phyloP scores from a whole-genome alignment of 2,797 vertebrate genomes.

The Arnoldichthys spilopterus region DNA sequence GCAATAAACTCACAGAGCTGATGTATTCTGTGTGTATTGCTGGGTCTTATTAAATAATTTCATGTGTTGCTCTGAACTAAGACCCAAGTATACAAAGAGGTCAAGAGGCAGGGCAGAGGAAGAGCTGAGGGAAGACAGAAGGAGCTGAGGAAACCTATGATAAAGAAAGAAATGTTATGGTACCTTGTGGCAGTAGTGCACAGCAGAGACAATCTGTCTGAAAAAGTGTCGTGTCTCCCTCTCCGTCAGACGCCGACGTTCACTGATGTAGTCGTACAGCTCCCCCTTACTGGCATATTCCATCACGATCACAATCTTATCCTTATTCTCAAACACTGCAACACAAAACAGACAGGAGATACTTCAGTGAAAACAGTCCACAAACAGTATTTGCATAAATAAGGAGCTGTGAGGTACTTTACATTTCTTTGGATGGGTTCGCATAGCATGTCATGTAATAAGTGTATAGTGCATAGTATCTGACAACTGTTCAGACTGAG shows the following conservation, averaged over 20 bases:
- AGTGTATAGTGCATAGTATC: slow-evolving; percentile 23
- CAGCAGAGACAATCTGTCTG: slow-evolving; percentile 96
- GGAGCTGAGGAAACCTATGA: not conserved
- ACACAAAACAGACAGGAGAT: slow-evolving; percentile 53
- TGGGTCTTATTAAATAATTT: slow-evolving; percentile 31
- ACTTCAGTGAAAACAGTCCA: slow-evolving; percentile 17
- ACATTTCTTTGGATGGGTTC: slow-evolving; percentile 21
- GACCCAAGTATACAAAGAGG: slow-evolving; percentile 20
- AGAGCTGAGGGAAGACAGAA: not conserved
- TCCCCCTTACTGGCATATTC: slow-evolving; percentile 98
- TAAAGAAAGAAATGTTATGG: not conserved
- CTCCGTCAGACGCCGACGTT: slow-evolving; percentile 90
- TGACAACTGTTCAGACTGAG: slow-evolving; percentile 20
- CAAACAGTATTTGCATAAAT: not conserved
- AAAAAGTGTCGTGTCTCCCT: slow-evolving; percentile 97
- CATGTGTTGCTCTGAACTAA: slow-evolving; percentile 26
- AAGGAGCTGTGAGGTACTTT: slow-evolving; percentile 23
- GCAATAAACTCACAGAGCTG: slow-evolving; percentile 63
- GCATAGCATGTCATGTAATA: slow-evolving; percentile 40
- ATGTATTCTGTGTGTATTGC: slow-evolving; percentile 56
- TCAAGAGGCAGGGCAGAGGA: not conserved
- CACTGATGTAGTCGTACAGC: slow-evolving; percentile 97
- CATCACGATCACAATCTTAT: slow-evolving; percentile 99
- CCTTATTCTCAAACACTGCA: slow-evolving; percentile 98
- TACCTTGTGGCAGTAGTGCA: slow-evolving; percentile 99